Base-by-base conservation (phyloP, 2,888 invertebrate genomes). In the Hanleya hanleyi region DNA sequence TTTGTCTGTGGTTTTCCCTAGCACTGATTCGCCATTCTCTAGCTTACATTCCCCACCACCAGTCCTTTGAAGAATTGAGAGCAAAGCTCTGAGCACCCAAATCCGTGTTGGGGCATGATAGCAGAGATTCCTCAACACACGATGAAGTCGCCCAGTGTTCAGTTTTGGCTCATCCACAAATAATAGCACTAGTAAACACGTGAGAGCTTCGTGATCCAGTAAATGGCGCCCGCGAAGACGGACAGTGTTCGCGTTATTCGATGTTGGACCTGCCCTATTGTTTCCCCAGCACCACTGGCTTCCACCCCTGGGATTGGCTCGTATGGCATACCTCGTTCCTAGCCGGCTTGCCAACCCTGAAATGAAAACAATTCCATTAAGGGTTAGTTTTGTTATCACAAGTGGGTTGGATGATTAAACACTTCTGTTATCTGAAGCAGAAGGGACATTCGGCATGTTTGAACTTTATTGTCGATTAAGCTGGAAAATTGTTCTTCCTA, bases 111-210 rank as follows among this genome's bases (percentile, higher is more conserved):
- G 94, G 18, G 93, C 93, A 86, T 96, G 96, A 88, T 95, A 95
- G 87, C 96, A 96, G 73, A 96, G 91, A 89, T 95, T 95, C 66
- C 95, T 92, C 69, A 96, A 93, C 4, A 96, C 95, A 67, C 95
- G 92, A 89, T 96, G 96, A 67, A 96, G 92, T 50, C 96, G 92
- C 33, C 94, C 92, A 33, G 95, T 94, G 86, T 95, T 95, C 80
- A 96, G 92, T 91, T 95, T 94, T 22, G 95, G 94, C 87, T 96
- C 95, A 87, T 96, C 96, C 4, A 96, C 93, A 87, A 96, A 96
- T 67, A 96, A 91, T 71, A 96, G 91, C 47, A 96, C 94, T 41
- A 96, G 91, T 12, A 96, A 91, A 85, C 96, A 96, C 9, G 95
- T 93, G 83, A 96, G 91, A 0, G 95, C 95, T 87, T 97, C 96